A percentile compares a stretch with the other conserved stretches of the same genome.
phyloP scores from a whole-genome alignment of 1,140 invertebrate species.

The Drosophila biarmipes region DNA sequence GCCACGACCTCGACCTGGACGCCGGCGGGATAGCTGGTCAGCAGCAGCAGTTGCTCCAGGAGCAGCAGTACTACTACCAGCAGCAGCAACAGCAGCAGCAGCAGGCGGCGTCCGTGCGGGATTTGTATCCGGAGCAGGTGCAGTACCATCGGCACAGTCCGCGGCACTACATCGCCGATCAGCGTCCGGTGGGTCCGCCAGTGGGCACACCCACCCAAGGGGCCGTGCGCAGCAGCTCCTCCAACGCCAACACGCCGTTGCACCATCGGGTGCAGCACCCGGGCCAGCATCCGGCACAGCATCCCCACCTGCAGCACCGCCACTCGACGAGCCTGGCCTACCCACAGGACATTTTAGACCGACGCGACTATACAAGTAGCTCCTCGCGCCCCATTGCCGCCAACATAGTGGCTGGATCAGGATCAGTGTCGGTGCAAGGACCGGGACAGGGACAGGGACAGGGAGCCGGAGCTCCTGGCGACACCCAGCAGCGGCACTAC shows the following conservation, averaged over 20 bases:
- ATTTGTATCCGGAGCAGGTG: slow-evolving; percentile 77
- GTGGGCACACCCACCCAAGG: slow-evolving; percentile 64
- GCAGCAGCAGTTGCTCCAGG: slow-evolving; percentile 47
- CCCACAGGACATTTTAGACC: slow-evolving; percentile 85
- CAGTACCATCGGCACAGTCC: slow-evolving; percentile 83
- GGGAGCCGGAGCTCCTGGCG: slow-evolving; percentile 20
- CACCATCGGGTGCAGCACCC: slow-evolving; percentile 44
- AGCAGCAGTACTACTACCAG: slow-evolving; percentile 53
- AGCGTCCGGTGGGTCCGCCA: slow-evolving; percentile 61
- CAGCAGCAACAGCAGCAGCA: slow-evolving; percentile 46
- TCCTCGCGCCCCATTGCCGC: slow-evolving; percentile 62
- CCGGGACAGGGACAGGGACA: neutral
- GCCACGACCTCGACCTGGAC: slow-evolving; percentile 61
- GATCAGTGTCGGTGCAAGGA: neutral
- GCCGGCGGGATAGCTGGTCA: slow-evolving; percentile 70
- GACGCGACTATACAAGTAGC: slow-evolving; percentile 84
- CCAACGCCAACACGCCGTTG: slow-evolving; percentile 75
- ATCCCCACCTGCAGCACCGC: slow-evolving; percentile 54
- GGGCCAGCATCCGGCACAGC: slow-evolving; percentile 29
- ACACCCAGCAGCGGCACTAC: slow-evolving; percentile 60
- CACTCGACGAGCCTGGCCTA: slow-evolving; percentile 81
- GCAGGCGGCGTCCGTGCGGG: slow-evolving; percentile 37
- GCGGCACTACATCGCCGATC: slow-evolving; percentile 79
- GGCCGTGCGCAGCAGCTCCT: slow-evolving; percentile 65
- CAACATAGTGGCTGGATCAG: slow-evolving; percentile 45